phyloP scores from a whole-genome alignment of 2,797 vertebrate genomes.

The Tenualosa ilisha region DNA sequence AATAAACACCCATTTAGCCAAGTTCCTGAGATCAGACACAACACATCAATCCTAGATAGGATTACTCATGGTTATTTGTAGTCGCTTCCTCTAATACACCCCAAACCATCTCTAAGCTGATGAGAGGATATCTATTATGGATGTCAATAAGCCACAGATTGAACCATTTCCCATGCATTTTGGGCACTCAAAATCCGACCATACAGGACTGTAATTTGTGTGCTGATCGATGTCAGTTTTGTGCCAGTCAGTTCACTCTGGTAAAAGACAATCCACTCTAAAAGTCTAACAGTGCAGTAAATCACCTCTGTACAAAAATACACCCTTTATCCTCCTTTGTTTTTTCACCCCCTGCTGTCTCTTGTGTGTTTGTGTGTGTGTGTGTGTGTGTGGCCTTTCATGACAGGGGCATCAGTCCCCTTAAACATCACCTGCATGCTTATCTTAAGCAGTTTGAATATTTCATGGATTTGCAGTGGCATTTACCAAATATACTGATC shows the following conservation, averaged over 20 bases:
- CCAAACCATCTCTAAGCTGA: not conserved
- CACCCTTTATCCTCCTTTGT: not conserved
- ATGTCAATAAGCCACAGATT: not conserved
- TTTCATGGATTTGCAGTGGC: slow-evolving; percentile 3
- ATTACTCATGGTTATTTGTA: not conserved
- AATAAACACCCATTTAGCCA: not conserved
- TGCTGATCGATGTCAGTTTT: not conserved
- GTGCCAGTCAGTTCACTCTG: not conserved
- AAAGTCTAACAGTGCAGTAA: not conserved
- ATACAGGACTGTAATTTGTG: not conserved
- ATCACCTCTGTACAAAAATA: not conserved
- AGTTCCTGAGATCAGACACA: not conserved
- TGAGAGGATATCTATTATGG: not conserved
- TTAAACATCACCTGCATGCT: not conserved
- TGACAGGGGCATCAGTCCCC: not conserved
- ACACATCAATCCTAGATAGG: slow-evolving; percentile 9
- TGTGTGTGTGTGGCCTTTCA: not conserved
- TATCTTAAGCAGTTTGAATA: not conserved
- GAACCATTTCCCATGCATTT: not conserved
- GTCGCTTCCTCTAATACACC: not conserved
- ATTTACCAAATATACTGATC: not conserved
- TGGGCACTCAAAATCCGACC: not conserved
- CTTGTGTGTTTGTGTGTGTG: not conserved
- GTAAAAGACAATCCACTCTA: not conserved
- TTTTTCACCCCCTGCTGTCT: not conserved